Evolutionary conservation across 2,113 vertebrate genomes (phyloP), one percentile per base, ranked within the genome.

Genomic region (Grus americana): DNA sequence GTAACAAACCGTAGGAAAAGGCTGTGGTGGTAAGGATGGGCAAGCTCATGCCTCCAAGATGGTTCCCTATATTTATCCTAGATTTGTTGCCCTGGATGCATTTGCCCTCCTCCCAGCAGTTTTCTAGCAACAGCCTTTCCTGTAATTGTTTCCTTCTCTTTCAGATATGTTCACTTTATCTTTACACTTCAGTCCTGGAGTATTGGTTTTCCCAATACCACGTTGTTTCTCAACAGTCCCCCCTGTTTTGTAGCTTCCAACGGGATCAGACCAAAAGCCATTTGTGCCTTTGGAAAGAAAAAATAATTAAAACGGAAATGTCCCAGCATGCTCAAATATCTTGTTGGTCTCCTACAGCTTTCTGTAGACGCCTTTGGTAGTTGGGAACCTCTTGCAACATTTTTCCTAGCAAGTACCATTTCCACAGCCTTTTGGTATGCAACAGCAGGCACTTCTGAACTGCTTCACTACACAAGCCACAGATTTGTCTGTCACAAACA

Each of bases 401-500:
- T 92, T 92, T 83, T 85, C 91, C 85, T 58, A 94, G 72, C 68
- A 81, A 92, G 85, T 22, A 61, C 79, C 82, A 78, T 94, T 86
- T 95, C 83, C 91, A 38, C 52, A 84, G 86, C 75, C 93, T 90
- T 62, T 81, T 98, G 92, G 72, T 97, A 94, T 79, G 90, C 94
- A n/a, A 96, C 81, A 97, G 90, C 70, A 97, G 92, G 76, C 90
- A 46, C 88, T 97, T 96, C 92, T 92, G 94, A 90, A 88, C 81
- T 70, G 95, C 93, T 92, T 96, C 90, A 32, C 78, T 96, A 88
- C 92, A 96, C 81, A 97, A 90, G 58, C 95, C 94, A 80, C 97
- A 97, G 84, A 96, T 95, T 79, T 91, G 93, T 90, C 95, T 95
- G 93, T 96, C 95, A 87, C 94, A 93, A 90, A 97, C 86, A 72